Conservation (phyloP, 2,888 invertebrate genomes). For the Morpho helenor region DNA sequence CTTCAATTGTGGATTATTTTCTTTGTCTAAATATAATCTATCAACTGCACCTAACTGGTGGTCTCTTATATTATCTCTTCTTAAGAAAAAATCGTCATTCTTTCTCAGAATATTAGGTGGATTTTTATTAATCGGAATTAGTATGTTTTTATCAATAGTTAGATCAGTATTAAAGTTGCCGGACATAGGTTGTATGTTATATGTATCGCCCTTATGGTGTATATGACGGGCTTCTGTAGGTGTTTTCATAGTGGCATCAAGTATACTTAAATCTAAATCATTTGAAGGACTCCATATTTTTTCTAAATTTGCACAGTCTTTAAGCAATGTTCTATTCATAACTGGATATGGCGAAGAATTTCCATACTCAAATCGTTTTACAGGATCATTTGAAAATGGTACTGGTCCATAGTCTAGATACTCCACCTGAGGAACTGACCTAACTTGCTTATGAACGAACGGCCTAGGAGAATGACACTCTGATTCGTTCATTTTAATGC, state of each 20-base stretch:
- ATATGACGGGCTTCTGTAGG: slow-evolving; percentile 21
- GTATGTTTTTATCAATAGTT: slow-evolving; percentile 22
- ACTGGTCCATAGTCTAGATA: slow-evolving; percentile 32
- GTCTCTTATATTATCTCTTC: slow-evolving; percentile 45
- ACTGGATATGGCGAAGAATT: slow-evolving; percentile 58
- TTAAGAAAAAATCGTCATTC: slow-evolving; percentile 59
- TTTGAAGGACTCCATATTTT: slow-evolving; percentile 48
- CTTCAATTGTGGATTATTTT: slow-evolving; percentile 45
- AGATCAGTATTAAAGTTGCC: slow-evolving; percentile 4
- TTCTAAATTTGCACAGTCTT: slow-evolving; percentile 27
- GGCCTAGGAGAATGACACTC: slow-evolving; percentile 71
- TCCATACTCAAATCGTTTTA: slow-evolving; percentile 55
- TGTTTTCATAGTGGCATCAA: slow-evolving; percentile 45
- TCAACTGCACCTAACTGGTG: slow-evolving; percentile 39
- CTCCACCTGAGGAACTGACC: slow-evolving; percentile 35
- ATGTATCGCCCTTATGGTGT: slow-evolving; percentile 25
- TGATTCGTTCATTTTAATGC: slow-evolving; percentile 46
- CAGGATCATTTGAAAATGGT: slow-evolving; percentile 49
- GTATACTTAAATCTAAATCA: slow-evolving; percentile 62
- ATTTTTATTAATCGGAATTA: slow-evolving; percentile 31
- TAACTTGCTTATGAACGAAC: slow-evolving; percentile 43
- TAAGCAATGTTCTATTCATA: slow-evolving; percentile 45
- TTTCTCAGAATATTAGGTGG: slow-evolving; percentile 43
- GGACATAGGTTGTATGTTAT: neutral
- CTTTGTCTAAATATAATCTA: slow-evolving; percentile 46